Conservation (phyloP, 2,888 invertebrate genomes). For the Noctua fimbriata region DNA sequence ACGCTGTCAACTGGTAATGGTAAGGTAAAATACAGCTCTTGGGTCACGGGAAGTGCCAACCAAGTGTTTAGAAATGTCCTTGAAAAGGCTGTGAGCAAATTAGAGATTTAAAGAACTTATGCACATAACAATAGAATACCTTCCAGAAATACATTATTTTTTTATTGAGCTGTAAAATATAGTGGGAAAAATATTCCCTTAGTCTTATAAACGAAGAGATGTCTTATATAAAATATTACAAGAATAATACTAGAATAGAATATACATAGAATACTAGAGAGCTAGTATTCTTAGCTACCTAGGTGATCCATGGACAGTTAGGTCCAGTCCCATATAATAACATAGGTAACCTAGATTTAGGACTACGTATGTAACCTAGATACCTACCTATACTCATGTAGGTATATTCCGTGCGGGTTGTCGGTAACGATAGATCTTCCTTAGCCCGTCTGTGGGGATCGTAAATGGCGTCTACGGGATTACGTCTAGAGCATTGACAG, state of each 20-base stretch:
- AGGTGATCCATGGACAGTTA: background rate
- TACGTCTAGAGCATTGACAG: conserved; percentile 21
- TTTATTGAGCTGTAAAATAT: background rate
- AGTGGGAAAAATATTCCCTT: background rate
- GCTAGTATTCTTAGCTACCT: background rate
- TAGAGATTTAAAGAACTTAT: background rate
- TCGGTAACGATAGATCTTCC: conserved; percentile 12
- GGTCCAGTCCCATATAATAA: background rate
- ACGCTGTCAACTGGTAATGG: no score
- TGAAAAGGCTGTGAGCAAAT: no score
- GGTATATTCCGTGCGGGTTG: background rate
- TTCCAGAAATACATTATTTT: background rate
- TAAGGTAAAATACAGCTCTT: no score
- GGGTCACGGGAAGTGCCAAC: no score
- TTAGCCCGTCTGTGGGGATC: conserved; percentile 9
- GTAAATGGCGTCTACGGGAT: conserved; percentile 30
- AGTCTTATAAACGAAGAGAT: background rate
- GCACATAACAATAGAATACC: background rate
- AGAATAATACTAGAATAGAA: no score
- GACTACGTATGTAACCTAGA: background rate
- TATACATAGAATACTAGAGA: no score
- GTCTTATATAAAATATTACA: background rate
- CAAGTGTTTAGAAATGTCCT: no score
- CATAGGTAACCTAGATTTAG: background rate
- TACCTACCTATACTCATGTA: background rate